Evolutionary conservation across 2,113 vertebrate species (phyloP).

Genomic region (Chaenocephalus aceratus): DNA sequence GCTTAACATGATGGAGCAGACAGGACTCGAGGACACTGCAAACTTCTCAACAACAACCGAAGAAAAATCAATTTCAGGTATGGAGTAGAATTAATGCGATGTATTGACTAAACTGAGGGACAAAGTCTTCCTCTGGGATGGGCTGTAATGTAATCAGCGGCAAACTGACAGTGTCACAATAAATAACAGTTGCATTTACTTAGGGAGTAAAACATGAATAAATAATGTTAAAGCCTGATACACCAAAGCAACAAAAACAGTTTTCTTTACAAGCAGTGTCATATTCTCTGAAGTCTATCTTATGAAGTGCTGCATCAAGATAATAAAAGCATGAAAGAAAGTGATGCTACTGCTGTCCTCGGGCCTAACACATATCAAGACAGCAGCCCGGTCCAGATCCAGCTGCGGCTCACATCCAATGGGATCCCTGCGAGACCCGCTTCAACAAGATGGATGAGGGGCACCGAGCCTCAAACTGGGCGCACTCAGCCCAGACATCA

Average conservation of each 20-base stretch:
- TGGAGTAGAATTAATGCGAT: constrained; percentile 61
- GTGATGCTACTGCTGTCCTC: constrained; percentile 33
- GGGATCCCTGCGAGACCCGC: constrained; percentile 68
- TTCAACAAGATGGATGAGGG: constrained; percentile 82
- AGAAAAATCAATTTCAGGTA: constrained; percentile 66
- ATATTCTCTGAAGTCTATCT: not conserved
- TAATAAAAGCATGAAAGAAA: constrained; percentile 28
- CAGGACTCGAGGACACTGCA: constrained; percentile 50
- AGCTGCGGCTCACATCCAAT: constrained; percentile 66
- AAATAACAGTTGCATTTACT: not conserved
- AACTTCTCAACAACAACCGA: constrained; percentile 49
- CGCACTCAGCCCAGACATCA: constrained; percentile 82
- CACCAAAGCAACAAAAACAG: not conserved
- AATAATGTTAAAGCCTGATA: not conserved
- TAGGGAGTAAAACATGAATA: not conserved
- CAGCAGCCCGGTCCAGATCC: constrained; percentile 63
- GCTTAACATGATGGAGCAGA: constrained; percentile 61
- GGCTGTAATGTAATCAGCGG: constrained; percentile 16
- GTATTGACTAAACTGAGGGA: constrained; percentile 49
- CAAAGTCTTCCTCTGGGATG: constrained; percentile 4
- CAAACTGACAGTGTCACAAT: not conserved
- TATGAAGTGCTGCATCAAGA: constrained; percentile 16
- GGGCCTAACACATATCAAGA: constrained; percentile 54
- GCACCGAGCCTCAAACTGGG: constrained; percentile 71
- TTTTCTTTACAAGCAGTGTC: not conserved